Evolutionary conservation across 2,888 invertebrate genomes (phyloP).

Genomic region (Eueremaeus valkanovi): DNA sequence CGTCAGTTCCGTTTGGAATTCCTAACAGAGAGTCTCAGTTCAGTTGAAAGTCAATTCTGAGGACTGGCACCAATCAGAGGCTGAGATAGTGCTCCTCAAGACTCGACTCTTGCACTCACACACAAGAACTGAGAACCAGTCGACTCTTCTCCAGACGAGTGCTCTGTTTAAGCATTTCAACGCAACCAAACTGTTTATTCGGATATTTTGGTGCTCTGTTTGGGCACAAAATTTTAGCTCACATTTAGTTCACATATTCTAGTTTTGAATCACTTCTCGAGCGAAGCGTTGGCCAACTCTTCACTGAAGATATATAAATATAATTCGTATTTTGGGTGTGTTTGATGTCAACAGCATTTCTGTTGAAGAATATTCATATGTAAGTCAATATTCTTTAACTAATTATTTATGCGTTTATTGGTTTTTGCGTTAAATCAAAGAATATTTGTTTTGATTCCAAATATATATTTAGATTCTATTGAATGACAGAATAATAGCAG

Average conservation of each 20-base stretch:
- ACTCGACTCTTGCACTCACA: no score
- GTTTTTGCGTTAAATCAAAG: no score
- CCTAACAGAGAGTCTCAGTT: not conserved
- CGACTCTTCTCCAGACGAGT: not conserved
- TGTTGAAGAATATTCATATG: not conserved
- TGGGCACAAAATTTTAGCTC: not conserved
- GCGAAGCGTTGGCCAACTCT: not conserved
- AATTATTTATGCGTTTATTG: no score
- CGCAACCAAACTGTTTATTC: constrained; percentile 2
- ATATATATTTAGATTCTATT: no score
- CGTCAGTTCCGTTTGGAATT: constrained; percentile 23
- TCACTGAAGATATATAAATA: not conserved
- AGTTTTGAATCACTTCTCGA: not conserved
- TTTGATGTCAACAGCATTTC: not conserved
- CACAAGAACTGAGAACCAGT: not conserved
- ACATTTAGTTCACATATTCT: not conserved
- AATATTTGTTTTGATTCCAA: no score
- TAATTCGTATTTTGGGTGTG: not conserved
- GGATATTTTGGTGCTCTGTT: constrained; percentile 28
- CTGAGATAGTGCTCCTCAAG: not conserved
- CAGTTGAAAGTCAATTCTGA: not conserved
- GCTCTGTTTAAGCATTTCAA: not conserved
- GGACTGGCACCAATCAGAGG: not conserved
- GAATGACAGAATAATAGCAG: no score
- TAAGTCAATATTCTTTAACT: constrained; percentile 2